Evolutionary conservation across 2,113 vertebrate genomes (phyloP).

Genomic region (Eidolon helvum): DNA sequence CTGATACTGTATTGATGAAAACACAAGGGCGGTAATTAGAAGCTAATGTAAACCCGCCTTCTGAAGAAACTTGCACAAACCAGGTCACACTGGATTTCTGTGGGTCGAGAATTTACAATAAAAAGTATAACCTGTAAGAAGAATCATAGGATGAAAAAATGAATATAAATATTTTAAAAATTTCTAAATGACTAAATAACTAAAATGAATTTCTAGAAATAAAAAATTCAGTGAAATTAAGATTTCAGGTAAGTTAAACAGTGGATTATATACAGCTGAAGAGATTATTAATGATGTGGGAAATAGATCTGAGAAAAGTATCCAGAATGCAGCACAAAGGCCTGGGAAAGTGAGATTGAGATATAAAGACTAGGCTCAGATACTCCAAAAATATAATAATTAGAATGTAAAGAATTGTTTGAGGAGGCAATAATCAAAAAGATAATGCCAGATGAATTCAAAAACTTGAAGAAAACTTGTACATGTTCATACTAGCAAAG

Average conservation of each 20-base stretch:
- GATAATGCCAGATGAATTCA: neutral
- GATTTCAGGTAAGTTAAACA: neutral
- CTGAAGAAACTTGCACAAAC: neutral
- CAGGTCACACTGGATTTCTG: neutral
- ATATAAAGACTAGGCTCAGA: neutral
- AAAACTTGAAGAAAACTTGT: neutral
- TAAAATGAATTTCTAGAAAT: neutral
- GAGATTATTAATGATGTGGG: neutral
- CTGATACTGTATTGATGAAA: neutral
- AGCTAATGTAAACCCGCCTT: neutral
- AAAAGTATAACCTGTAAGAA: neutral
- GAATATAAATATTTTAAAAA: neutral
- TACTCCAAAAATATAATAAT: neutral
- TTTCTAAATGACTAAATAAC: neutral
- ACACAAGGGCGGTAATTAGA: neutral
- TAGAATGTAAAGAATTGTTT: neutral
- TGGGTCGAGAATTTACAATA: neutral
- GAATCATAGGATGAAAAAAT: neutral
- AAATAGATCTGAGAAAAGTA: neutral
- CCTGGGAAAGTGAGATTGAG: neutral
- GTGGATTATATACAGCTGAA: neutral
- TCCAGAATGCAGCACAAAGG: neutral
- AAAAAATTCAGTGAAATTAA: neutral
- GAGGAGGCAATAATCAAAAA: neutral
- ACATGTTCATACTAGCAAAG: neutral